These are phyloP conservation scores for Toxotes chatareus DNA, from an alignment of 2,113 vertebrate species.

Conservation along the genomic window DNA sequence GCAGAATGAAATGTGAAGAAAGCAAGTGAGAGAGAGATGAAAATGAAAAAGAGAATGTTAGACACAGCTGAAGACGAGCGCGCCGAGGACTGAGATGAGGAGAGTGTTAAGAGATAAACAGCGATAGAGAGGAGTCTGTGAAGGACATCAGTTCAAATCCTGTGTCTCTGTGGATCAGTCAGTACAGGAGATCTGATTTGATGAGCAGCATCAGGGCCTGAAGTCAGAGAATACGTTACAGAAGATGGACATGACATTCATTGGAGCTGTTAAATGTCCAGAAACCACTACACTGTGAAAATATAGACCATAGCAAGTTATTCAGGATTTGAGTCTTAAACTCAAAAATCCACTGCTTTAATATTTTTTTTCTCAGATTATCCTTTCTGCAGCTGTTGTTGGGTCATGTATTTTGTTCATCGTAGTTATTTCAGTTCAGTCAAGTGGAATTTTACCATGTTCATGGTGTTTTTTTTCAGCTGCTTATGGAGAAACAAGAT, in stretches of 20 bases:
- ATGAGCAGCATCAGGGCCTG: slow-evolving; percentile 9
- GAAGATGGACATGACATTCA: slow-evolving; percentile 16
- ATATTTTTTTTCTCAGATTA: background rate
- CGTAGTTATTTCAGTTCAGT: background rate
- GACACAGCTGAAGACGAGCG: background rate
- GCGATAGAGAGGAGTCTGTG: slow-evolving; percentile 27
- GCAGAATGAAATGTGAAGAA: slow-evolving; percentile 24
- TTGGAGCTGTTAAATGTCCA: too few relatives aligned
- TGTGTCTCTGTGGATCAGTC: slow-evolving; percentile 14
- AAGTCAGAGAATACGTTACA: slow-evolving; percentile 22
- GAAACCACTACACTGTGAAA: background rate
- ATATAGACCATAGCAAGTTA: background rate
- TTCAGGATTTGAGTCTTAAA: background rate
- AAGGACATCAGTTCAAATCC: slow-evolving; percentile 32
- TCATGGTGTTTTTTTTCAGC: background rate
- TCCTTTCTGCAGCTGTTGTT: background rate
- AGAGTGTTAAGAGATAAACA: slow-evolving; percentile 20
- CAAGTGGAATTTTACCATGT: background rate
- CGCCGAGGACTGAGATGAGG: background rate
- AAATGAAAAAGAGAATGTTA: slow-evolving; percentile 13
- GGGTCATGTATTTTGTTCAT: background rate
- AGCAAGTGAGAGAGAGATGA: background rate
- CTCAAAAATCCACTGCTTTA: too few relatives aligned
- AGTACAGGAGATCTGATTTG: background rate
- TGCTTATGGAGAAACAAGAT: background rate